Base-by-base conservation (phyloP, 1,140 invertebrate species). In the Cepaea nemoralis region DNA sequence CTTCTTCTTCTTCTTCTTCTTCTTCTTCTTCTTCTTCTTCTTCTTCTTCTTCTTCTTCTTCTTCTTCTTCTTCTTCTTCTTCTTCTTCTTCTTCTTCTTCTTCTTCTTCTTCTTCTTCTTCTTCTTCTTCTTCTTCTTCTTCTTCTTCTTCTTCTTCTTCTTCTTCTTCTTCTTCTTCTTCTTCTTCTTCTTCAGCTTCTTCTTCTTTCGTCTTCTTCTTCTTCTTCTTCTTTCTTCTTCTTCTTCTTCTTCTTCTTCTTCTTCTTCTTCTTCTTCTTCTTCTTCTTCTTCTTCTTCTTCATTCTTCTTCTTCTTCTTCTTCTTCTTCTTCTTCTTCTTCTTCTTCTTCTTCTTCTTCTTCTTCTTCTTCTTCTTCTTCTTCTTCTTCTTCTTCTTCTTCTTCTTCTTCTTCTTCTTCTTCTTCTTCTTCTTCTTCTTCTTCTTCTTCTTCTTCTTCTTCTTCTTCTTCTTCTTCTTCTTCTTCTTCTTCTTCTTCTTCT, bases 301-400 rank as follows among this genome's bases (percentile, higher is more conserved):
- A n/a, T n/a, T n/a, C n/a, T n/a, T n/a, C n/a, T n/a, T n/a, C n/a
- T n/a, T n/a, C n/a, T 19, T 59, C 37, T 33, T 35, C 39, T 33
- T 37, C 35, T 50, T 33, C 48, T 66, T 50, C 35, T 33, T 77
- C 59, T 55, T 39, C 59, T 39, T 77, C 50, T 50, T 55, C 48
- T 55, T 48, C 50, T 48, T 77, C 59, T 66, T 50, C 55, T 50
- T 63, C 75, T 63, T 31, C 55, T 37, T 55, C 31, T 35, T 55
- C 24, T 37, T 14, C 48, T 33, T 31, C 48, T 37, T 16, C 14
- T 31, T 40, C 39, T n/a, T 45, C 19, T 71, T 35, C 33, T 8
- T 22, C 40, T 40, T 16, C 71, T 22, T n/a, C 35, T n/a, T 76
- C 40, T 76, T 48, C 45, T 2, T 76, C 40, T 76, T n/a, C 31